Percentiles rank a stretch among this genome's conserved stretches.
Conservation (phyloP, 1,140 invertebrate species). For the Heliothis subflexa region DNA sequence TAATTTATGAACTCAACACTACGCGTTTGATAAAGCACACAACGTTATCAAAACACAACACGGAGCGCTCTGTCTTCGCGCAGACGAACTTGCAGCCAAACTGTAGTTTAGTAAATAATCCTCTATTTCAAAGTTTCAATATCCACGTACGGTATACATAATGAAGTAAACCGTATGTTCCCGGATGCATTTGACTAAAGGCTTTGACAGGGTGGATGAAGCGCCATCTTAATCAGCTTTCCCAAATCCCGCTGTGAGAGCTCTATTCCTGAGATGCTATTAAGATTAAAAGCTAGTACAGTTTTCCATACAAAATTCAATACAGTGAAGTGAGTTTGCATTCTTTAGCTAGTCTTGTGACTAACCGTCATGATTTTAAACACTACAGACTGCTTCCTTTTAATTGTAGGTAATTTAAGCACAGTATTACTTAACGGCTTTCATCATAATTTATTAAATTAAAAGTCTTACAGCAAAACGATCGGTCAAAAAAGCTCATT, state of each 20-base stretch:
- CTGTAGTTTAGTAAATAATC: constrained; percentile 28
- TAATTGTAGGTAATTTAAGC: too few species aligned
- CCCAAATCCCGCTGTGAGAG: constrained; percentile 26
- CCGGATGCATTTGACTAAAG: constrained; percentile 36
- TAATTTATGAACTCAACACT: too few species aligned
- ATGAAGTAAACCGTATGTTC: constrained; percentile 21
- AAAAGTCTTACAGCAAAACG: too few species aligned
- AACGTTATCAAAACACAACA: neutral
- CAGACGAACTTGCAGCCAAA: neutral
- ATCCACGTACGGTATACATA: constrained; percentile 30
- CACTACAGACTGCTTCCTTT: too few species aligned
- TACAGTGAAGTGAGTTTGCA: neutral
- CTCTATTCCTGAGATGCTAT: constrained; percentile 12
- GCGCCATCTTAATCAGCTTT: constrained; percentile 41
- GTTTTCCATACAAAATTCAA: constrained; percentile 19
- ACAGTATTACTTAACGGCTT: too few species aligned
- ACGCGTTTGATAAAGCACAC: too few species aligned
- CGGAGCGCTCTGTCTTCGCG: neutral
- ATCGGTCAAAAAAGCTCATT: too few species aligned
- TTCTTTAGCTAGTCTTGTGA: neutral
- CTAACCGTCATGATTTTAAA: too few species aligned
- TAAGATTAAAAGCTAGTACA: constrained; percentile 20
- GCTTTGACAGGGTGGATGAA: constrained; percentile 20
- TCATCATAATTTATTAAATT: too few species aligned
- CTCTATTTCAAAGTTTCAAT: constrained; percentile 25